Evolutionary conservation across 2,888 invertebrate species (phyloP), one percentile per base, ranked within the genome.

Genomic region (Drosophila atroscutellata): DNA sequence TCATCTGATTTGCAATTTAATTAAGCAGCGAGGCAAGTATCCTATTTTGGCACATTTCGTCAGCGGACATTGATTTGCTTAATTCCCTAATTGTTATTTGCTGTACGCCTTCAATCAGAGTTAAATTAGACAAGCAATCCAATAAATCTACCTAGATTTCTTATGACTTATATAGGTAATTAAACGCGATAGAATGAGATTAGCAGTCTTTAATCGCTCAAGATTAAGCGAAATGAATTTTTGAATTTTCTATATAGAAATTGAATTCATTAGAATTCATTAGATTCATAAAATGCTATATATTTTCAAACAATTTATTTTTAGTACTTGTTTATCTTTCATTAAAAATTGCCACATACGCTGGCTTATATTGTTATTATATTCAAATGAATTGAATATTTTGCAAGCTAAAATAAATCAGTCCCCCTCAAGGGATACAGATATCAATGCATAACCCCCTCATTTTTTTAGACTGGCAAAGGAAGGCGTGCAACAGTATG

Each of bases 41-140:
- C 15, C 42, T 28, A n/a, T 24, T 45, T 45, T 45, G 8, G 15
- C 24, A 24, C 45, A 45, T 42, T 39, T 56, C 15, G 28, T 20
- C 5, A 6, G 7, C 54, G 13, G 9, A 39, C 3, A 28, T 28
- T n/a, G 6, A 15, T n/a, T 30, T 28, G 32, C 9, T 15, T 0
- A 4, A 4, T 24, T 49, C 18, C 24, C 36, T 34, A 72, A 72
- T 50, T 51, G 72, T 30, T 47, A 64, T 72, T 37, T 30, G 37
- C 20, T 60, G 74, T 78, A 24, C 3, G 45, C 39, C 45, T 62
- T 78, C 74, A 73, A 60, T 65, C 59, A 73, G 26, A 13, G 24
- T 58, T 32, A 55, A 50, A 8, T 8, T 49, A 20, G 34, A 49
- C 11, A 45, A 15, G 7, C 8, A 24, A 24, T 15, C 8, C 4